A percentile compares a stretch with the other conserved stretches of the same genome.
phyloP scores from a whole-genome alignment of 2,797 vertebrate genomes.

The Alosa sapidissima region DNA sequence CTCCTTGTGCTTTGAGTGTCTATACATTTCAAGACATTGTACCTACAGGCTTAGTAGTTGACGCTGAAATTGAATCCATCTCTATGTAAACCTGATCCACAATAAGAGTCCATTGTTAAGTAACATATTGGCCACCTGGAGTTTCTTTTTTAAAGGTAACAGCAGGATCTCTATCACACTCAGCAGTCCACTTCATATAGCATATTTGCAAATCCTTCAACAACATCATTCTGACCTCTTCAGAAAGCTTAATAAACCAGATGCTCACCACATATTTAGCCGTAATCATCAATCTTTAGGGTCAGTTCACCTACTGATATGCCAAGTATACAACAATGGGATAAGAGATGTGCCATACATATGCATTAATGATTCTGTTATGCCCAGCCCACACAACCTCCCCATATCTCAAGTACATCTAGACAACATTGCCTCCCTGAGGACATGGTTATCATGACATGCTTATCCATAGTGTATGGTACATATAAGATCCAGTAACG shows the following conservation, averaged over 20 bases:
- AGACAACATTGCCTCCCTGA: slow-evolving; percentile 57
- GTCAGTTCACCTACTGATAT: not conserved
- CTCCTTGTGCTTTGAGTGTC: too few relatives aligned
- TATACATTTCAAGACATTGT: not conserved
- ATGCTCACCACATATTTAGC: not conserved
- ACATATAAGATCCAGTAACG: too few relatives aligned
- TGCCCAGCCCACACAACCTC: not conserved
- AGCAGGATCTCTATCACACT: not conserved
- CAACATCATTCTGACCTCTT: not conserved
- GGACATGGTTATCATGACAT: slow-evolving; percentile 33
- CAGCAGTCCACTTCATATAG: not conserved
- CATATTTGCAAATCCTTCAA: not conserved
- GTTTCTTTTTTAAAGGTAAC: not conserved
- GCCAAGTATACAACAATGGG: not conserved
- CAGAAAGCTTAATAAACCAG: not conserved
- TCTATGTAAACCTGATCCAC: not conserved
- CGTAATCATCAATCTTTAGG: not conserved
- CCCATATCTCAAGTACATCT: not conserved
- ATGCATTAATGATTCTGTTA: not conserved
- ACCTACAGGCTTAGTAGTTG: not conserved
- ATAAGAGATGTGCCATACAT: not conserved
- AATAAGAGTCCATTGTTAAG: not conserved
- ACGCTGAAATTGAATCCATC: not conserved
- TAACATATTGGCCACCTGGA: not conserved
- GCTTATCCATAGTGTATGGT: not conserved